Conservation (phyloP, 2,888 invertebrate genomes). For the Cistogaster globosa region DNA sequence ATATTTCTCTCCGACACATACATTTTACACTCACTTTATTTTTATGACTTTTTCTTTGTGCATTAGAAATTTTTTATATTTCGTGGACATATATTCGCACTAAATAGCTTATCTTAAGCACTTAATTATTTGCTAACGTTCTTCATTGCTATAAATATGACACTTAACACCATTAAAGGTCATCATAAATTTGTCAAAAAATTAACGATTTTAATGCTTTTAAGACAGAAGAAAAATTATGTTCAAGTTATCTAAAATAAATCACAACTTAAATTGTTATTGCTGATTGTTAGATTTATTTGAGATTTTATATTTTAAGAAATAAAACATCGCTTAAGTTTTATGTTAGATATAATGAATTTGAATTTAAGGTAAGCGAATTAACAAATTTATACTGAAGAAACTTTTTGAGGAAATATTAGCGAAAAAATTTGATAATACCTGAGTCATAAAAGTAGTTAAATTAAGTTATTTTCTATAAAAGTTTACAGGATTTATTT, state of each 20-base stretch:
- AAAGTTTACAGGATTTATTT: too few species aligned
- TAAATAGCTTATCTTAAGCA: not conserved
- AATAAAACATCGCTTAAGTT: too few species aligned
- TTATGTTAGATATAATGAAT: too few species aligned
- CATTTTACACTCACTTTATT: not conserved
- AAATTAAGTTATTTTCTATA: too few species aligned
- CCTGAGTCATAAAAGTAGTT: too few species aligned
- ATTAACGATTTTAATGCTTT: constrained; percentile 5
- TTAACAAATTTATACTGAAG: too few species aligned
- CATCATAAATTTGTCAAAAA: constrained; percentile 39
- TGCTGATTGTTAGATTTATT: not conserved
- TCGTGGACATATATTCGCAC: not conserved
- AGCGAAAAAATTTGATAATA: too few species aligned
- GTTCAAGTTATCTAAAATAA: not conserved
- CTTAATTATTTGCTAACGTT: constrained; percentile 29
- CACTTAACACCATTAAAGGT: constrained; percentile 43
- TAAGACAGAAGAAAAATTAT: not conserved
- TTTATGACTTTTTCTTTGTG: constrained; percentile 4
- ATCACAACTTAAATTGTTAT: not conserved
- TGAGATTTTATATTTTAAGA: too few species aligned
- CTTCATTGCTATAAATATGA: constrained; percentile 34
- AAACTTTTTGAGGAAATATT: too few species aligned
- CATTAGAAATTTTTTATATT: not conserved
- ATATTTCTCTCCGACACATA: not conserved
- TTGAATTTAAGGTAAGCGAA: too few species aligned